A percentile compares a stretch with the other conserved stretches of the same genome.
These are phyloP conservation scores for Lamproptera curius DNA, from an alignment of 2,888 invertebrate genomes.

Conservation along the genomic window DNA sequence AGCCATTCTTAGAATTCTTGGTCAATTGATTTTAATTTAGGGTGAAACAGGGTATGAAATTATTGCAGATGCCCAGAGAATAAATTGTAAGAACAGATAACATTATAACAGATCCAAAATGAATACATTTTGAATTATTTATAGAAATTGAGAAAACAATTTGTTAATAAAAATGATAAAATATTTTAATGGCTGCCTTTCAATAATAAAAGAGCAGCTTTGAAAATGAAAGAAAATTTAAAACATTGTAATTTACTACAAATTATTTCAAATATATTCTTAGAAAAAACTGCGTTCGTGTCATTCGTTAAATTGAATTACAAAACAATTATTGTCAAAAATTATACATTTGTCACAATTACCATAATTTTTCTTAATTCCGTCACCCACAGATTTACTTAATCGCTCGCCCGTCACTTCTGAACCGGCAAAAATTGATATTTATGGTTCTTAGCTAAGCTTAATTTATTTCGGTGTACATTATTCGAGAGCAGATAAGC, in stretches of 20 bases:
- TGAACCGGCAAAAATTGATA: slow-evolving; percentile 52
- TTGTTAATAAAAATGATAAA: too few species aligned
- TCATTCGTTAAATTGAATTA: not conserved
- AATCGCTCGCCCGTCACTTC: slow-evolving; percentile 41
- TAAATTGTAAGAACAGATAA: too few species aligned
- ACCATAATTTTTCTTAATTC: too few species aligned
- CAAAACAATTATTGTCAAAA: not conserved
- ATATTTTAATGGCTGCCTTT: not conserved
- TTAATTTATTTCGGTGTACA: slow-evolving; percentile 34
- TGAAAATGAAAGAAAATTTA: not conserved
- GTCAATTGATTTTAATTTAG: slow-evolving; percentile 17
- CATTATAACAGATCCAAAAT: too few species aligned
- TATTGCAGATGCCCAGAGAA: not conserved
- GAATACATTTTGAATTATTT: too few species aligned
- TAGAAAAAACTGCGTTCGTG: too few species aligned
- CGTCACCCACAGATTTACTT: too few species aligned
- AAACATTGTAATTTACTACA: too few species aligned
- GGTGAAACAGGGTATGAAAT: not conserved
- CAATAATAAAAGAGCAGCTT: not conserved
- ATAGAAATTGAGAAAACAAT: too few species aligned
- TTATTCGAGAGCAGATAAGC: slow-evolving; percentile 50
- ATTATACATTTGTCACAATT: not conserved
- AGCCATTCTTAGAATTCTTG: slow-evolving; percentile 16
- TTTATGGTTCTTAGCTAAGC: slow-evolving; percentile 50
- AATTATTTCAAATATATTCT: too few species aligned